Conservation (phyloP, 30 jellyfish, hydroid and myxozoan genomes). For the Aurelia coerulea region DNA sequence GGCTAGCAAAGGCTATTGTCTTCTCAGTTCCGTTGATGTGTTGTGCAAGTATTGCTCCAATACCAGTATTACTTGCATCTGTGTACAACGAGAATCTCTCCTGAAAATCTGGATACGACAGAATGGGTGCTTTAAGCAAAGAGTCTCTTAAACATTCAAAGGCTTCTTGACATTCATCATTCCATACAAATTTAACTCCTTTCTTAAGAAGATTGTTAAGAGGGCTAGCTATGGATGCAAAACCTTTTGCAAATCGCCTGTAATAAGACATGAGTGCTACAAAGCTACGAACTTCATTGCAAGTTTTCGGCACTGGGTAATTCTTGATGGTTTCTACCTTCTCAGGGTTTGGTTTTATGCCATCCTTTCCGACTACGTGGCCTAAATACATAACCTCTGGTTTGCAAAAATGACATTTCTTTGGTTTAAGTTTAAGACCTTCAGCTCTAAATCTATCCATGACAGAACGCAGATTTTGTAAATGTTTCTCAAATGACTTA, state of each 20-base stretch:
- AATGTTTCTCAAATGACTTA: conserved; percentile 41
- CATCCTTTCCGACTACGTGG: conserved; percentile 49
- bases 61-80: conserved; percentile 41
- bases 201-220: conserved; percentile 21
- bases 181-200: conserved; percentile 18
- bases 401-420: conserved; percentile 41
- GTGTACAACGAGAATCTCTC: conserved; percentile 37
- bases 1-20: conserved; percentile 58
- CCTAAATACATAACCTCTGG: conserved; percentile 54
- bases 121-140: conserved; percentile 62
- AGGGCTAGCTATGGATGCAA: conserved; percentile 65
- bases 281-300: conserved; percentile 51
- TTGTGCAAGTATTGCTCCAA: conserved; percentile 69
- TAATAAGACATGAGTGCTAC: conserved; percentile 57
- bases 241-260: no score
- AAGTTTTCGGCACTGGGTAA: conserved; percentile 38
- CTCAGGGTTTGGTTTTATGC: conserved; percentile 48
- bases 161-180: conserved; percentile 48
- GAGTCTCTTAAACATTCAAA: conserved; percentile 51
- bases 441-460: conserved; percentile 13
- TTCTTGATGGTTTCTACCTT: conserved; percentile 19
- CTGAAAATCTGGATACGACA: conserved; percentile 40
- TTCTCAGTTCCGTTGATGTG: conserved; percentile 37
- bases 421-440: conserved; percentile 23
- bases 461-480: conserved; percentile 12